These are phyloP conservation scores for Nothura maculosa DNA, from an alignment of 2,797 vertebrate genomes.

Conservation along the genomic window DNA sequence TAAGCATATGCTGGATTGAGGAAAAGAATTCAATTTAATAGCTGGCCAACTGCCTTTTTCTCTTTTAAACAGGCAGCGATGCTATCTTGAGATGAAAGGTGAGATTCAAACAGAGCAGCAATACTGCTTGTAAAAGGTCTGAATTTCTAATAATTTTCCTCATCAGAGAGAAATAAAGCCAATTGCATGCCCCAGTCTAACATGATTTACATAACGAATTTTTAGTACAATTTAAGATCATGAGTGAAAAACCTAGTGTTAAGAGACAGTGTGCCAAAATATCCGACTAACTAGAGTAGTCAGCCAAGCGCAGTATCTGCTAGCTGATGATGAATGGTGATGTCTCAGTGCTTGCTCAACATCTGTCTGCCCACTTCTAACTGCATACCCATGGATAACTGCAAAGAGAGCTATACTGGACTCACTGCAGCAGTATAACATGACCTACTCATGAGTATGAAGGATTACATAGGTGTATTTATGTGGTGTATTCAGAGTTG, in stretches of 20 bases:
- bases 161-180: neutral
- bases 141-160: slow-evolving; percentile 34
- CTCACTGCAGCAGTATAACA: neutral
- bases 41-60: slow-evolving; percentile 3
- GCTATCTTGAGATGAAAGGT: slow-evolving; percentile 45
- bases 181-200: neutral
- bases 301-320: slow-evolving; percentile 55
- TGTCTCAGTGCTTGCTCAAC: slow-evolving; percentile 36
- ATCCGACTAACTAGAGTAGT: slow-evolving; percentile 16
- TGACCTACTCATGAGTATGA: neutral
- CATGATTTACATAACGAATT: slow-evolving; percentile 8
- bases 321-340: slow-evolving; percentile 50
- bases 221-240: slow-evolving; percentile 18
- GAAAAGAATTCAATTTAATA: slow-evolving; percentile 1
- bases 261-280: slow-evolving; percentile 51
- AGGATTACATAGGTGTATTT: slow-evolving; percentile 15
- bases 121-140: slow-evolving; percentile 1
- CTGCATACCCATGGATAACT: neutral
- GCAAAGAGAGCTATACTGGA: neutral
- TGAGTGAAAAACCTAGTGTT: slow-evolving; percentile 31
- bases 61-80: slow-evolving; percentile 7
- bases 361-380: slow-evolving; percentile 55
- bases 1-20: neutral
- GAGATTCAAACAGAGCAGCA: slow-evolving; percentile 11
- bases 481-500: neutral